Evolutionary conservation across 2,113 vertebrate species (phyloP), one percentile per base, ranked within the genome.

Genomic region (Crotalus horridus): DNA sequence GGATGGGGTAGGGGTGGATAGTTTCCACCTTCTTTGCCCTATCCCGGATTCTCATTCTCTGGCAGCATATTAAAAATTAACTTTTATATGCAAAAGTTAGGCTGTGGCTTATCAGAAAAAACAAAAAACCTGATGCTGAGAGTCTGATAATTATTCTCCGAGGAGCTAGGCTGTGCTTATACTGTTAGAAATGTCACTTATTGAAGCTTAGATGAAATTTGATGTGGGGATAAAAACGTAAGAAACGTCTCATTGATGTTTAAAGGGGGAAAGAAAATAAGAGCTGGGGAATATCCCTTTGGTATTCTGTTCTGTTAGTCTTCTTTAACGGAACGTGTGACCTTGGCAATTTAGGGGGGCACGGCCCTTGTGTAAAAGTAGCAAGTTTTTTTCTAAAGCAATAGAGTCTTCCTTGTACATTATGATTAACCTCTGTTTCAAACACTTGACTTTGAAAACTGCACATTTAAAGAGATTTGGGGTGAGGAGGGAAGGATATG

Each of bases 271-370:
- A 39, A 88, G 87, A 26, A 55, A 69, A 81, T 81, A 88, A 55
- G 61, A 93, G 48, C 4, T 13, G 33, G 93, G 87, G 81, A 85
- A 91, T 95, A 26, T 0, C 2, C 56, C 24, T 29, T 91, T 95
- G 92, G 9, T 6, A 92, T 95, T 96, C 55, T 33, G 2, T 89
- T 95, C 88, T n/a, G 39, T 89, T 96, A 94, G 24, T 87, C 94
- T 91, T 94, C 94, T 55, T 93, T 88, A 94, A 56, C 88, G 90
- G 0, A 1, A 46, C 43, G 11, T 1, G 81, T 93, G 92, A 95
- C 21, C 86, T 94, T 43, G 91, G 93, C 95, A 95, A 94, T 56
- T 69, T 92, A 91, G 39, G 4, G 93, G 88, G 26, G 1, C 55
- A 89, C 0, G 1, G 55, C 39, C 92, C 51, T 92, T 91, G 87